Percentiles rank a stretch among this genome's conserved stretches.
phyloP scores from a whole-genome alignment of 2,888 invertebrate species.

The Ernsta delagoae region DNA sequence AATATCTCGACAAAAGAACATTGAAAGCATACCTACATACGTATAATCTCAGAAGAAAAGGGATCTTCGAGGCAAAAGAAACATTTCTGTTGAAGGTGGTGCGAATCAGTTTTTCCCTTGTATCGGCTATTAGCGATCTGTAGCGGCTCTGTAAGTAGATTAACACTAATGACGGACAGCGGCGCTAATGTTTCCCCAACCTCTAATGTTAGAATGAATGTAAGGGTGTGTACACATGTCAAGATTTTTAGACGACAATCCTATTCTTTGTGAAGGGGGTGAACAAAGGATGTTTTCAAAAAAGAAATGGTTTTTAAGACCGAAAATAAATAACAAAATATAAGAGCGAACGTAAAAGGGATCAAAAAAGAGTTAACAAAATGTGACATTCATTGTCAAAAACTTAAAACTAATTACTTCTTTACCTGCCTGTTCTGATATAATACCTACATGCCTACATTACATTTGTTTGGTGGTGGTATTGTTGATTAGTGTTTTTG shows the following conservation, averaged over 20 bases:
- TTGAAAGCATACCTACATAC: neutral
- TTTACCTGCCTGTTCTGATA: no score
- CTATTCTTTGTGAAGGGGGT: no score
- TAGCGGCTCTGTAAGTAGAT: conserved; percentile 49
- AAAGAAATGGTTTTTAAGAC: no score
- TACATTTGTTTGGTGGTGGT: no score
- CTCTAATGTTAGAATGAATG: conserved; percentile 13
- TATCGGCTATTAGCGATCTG: conserved; percentile 20
- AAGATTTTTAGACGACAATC: neutral
- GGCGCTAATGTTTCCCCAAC: conserved; percentile 53
- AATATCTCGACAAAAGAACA: neutral
- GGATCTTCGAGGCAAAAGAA: neutral
- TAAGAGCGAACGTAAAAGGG: no score
- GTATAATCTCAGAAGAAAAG: neutral
- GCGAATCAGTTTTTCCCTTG: conserved; percentile 32
- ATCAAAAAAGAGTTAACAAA: no score
- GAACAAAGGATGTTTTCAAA: no score
- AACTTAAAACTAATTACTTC: no score
- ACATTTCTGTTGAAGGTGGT: conserved; percentile 12
- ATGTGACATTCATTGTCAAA: no score
- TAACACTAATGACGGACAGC: conserved; percentile 62
- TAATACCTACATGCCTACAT: no score
- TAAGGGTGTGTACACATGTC: conserved; percentile 6
- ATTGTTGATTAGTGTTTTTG: no score
- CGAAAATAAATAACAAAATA: no score